Percentiles rank a stretch among this genome's conserved stretches.
Conservation (phyloP, 2,888 invertebrate genomes). For the Microctonus hyperodae region DNA sequence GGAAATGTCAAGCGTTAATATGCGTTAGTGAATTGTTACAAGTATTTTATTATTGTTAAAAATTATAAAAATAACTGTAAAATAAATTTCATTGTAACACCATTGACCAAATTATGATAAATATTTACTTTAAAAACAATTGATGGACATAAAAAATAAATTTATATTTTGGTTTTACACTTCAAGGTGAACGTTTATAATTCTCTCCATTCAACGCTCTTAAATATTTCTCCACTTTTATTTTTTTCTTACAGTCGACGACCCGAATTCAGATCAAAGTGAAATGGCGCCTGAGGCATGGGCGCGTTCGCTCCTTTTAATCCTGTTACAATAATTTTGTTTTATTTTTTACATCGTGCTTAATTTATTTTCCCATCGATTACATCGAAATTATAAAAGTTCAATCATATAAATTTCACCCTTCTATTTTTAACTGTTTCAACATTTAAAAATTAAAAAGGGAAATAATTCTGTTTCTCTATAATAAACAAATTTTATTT, state of each 20-base stretch:
- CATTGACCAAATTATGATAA: background rate
- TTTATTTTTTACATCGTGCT: slow-evolving; percentile 1
- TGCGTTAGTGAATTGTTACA: slow-evolving; percentile 15
- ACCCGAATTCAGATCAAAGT: slow-evolving; percentile 54
- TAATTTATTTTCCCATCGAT: background rate
- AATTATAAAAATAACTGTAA: background rate
- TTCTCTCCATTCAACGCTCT: slow-evolving; percentile 8
- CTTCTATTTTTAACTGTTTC: too few species aligned
- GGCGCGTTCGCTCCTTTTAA: slow-evolving; percentile 46
- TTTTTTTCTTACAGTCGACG: slow-evolving; percentile 37
- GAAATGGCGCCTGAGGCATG: slow-evolving; percentile 57
- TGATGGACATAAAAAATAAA: background rate
- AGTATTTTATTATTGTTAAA: background rate
- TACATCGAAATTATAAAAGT: background rate
- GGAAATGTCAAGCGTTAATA: slow-evolving; percentile 43
- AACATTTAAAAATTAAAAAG: too few species aligned
- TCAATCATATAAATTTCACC: too few species aligned
- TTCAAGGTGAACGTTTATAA: background rate
- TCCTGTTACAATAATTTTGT: slow-evolving; percentile 32
- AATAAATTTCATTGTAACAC: too few species aligned
- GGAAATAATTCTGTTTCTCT: too few species aligned
- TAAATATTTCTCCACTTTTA: slow-evolving; percentile 27
- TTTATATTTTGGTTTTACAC: background rate
- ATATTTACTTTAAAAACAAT: background rate
- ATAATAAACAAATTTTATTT: too few species aligned